Conservation (phyloP, 2,113 vertebrate genomes). For the Paralichthys olivaceus region DNA sequence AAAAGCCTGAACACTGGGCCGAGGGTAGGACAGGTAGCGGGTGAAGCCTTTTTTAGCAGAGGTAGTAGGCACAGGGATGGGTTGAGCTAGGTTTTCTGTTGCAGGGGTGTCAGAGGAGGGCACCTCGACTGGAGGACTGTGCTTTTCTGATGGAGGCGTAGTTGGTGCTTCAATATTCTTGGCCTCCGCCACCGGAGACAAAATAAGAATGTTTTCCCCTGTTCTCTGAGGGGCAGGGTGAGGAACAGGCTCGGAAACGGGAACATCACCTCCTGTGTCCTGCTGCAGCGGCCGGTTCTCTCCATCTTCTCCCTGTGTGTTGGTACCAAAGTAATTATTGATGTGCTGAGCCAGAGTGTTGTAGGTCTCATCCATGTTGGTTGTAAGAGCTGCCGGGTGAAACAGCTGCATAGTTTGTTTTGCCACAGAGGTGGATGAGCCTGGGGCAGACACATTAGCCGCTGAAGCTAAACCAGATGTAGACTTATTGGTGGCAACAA, state of each 20-base stretch:
- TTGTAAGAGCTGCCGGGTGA: slow-evolving; percentile 84
- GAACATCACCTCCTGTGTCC: slow-evolving; percentile 38
- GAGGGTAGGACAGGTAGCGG: slow-evolving; percentile 90
- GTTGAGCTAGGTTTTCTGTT: slow-evolving; percentile 8
- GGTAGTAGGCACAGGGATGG: slow-evolving; percentile 47
- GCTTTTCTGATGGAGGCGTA: slow-evolving; percentile 32
- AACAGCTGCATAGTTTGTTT: slow-evolving; percentile 83
- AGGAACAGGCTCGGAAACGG: slow-evolving; percentile 15
- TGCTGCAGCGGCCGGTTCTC: slow-evolving; percentile 23
- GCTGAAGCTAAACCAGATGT: slow-evolving; percentile 24
- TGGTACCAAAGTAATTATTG: slow-evolving; percentile 87
- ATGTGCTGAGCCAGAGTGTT: slow-evolving; percentile 89
- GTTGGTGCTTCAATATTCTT: slow-evolving; percentile 40
- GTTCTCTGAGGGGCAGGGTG: not conserved
- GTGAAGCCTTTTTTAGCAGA: slow-evolving; percentile 90
- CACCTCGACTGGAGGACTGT: not conserved
- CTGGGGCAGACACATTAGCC: not conserved
- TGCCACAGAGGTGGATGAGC: slow-evolving; percentile 45
- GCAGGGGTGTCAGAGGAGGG: slow-evolving; percentile 20
- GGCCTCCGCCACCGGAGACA: slow-evolving; percentile 58
- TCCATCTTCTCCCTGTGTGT: slow-evolving; percentile 71
- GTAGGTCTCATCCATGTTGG: slow-evolving; percentile 92
- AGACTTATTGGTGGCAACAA: slow-evolving; percentile 51
- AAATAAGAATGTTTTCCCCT: slow-evolving; percentile 44
- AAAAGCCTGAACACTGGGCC: slow-evolving; percentile 92